phyloP scores from a whole-genome alignment of 2,797 vertebrate genomes.

The Centropyge bicolor region DNA sequence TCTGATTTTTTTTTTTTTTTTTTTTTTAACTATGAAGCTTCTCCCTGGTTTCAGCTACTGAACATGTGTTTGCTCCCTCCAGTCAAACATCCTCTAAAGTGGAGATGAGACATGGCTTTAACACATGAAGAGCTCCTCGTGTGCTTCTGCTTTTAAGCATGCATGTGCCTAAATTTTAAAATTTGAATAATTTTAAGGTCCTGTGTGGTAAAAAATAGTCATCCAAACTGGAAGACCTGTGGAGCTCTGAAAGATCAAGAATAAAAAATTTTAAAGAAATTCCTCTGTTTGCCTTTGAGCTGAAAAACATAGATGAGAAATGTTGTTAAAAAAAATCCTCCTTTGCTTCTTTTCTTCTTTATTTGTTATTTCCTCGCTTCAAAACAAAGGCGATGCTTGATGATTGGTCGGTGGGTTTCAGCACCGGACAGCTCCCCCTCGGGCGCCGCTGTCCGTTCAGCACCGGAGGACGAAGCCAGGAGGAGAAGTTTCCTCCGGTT shows the following conservation, averaged over 20 bases:
- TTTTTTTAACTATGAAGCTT: neutral
- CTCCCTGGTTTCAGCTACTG: slow-evolving; percentile 34
- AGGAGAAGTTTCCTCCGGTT: slow-evolving; percentile 8
- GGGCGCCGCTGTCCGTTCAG: slow-evolving; percentile 44
- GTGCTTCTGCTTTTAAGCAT: slow-evolving; percentile 14
- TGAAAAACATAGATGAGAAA: neutral
- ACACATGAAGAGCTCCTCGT: slow-evolving; percentile 19
- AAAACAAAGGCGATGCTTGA: neutral
- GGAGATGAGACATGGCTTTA: slow-evolving; percentile 64
- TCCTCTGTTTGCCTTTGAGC: slow-evolving; percentile 26
- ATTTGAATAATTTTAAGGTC: slow-evolving; percentile 7
- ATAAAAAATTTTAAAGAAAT: slow-evolving; percentile 17
- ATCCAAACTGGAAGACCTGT: slow-evolving; percentile 52
- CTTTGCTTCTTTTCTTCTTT: neutral
- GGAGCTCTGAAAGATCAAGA: slow-evolving; percentile 39
- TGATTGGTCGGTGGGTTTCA: slow-evolving; percentile 53
- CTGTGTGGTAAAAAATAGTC: neutral
- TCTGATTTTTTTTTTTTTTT: too few relatives aligned
- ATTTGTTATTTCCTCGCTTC: slow-evolving; percentile 13
- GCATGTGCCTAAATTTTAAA: neutral
- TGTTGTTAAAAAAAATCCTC: slow-evolving; percentile 7
- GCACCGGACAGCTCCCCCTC: slow-evolving; percentile 77
- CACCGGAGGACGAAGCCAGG: slow-evolving; percentile 17
- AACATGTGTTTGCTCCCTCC: slow-evolving; percentile 37
- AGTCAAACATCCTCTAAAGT: slow-evolving; percentile 42